Evolutionary conservation across 2,113 vertebrate genomes (phyloP).

Genomic region (Pygathrix nemaeus): DNA sequence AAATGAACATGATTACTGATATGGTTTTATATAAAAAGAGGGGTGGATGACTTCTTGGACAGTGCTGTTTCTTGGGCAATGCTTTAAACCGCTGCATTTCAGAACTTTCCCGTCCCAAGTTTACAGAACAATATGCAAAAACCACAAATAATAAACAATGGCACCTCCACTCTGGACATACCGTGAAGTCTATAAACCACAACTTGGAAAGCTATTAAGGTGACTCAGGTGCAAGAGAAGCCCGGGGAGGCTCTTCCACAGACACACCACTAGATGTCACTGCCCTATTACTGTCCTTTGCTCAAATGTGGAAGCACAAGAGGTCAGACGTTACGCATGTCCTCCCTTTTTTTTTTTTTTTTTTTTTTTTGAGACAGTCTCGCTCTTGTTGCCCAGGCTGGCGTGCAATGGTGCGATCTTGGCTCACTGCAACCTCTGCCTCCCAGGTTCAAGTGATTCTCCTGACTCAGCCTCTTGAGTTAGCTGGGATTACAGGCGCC

Average conservation of each 20-base stretch:
- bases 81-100: neutral
- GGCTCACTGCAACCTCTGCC: no score
- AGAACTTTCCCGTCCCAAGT: neutral
- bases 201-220: neutral
- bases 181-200: neutral
- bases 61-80: neutral
- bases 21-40: neutral
- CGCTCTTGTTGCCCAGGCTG: no score
- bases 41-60: neutral
- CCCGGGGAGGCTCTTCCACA: neutral
- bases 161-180: neutral
- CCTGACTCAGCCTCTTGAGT: no score
- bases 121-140: neutral
- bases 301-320: neutral
- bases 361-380: no score
- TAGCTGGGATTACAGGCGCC: no score
- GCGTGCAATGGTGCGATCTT: no score
- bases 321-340: neutral
- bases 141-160: neutral
- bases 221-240: neutral
- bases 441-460: no score
- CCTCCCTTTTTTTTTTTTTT: neutral
- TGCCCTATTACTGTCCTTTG: neutral
- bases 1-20: neutral
- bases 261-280: slow-evolving; percentile 61